Evolutionary conservation across 2,797 vertebrate genomes (phyloP).

Genomic region (Danio albolineatus): DNA sequence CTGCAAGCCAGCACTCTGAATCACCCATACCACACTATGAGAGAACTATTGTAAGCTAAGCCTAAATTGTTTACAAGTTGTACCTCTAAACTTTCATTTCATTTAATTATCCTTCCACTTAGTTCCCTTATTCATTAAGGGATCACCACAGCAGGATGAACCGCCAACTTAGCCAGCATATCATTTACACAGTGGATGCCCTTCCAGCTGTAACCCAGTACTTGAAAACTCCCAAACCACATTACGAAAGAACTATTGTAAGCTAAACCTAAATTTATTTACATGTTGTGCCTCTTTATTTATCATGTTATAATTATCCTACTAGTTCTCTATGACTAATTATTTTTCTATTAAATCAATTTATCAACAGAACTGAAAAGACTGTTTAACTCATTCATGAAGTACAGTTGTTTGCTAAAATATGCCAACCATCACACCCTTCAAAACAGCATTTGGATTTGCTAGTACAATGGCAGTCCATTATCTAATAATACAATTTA

Average conservation of each 20-base stretch:
- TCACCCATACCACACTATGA: no score
- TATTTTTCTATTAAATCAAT: background rate
- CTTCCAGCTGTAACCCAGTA: no score
- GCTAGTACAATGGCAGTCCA: conserved; percentile 35
- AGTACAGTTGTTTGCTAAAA: conserved; percentile 22
- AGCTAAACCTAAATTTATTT: background rate
- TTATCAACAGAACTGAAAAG: background rate
- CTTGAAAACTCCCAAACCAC: no score
- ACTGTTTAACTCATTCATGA: conserved; percentile 36
- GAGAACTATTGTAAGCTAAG: background rate
- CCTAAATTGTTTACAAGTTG: background rate
- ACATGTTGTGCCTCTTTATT: background rate
- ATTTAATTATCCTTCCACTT: no score
- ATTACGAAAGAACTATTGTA: background rate
- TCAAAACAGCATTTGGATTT: conserved; percentile 29
- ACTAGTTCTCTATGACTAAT: background rate
- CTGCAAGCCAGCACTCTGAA: no score
- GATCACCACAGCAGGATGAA: no score
- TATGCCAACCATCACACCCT: conserved; percentile 21
- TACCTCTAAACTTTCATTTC: no score
- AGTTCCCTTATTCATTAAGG: no score
- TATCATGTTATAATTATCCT: no score
- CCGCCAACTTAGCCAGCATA: no score
- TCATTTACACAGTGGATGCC: no score
- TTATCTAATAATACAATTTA: conserved; percentile 24